Evolutionary conservation across 1,140 invertebrate species (phyloP).

Genomic region (Drosophila trapezifrons): DNA sequence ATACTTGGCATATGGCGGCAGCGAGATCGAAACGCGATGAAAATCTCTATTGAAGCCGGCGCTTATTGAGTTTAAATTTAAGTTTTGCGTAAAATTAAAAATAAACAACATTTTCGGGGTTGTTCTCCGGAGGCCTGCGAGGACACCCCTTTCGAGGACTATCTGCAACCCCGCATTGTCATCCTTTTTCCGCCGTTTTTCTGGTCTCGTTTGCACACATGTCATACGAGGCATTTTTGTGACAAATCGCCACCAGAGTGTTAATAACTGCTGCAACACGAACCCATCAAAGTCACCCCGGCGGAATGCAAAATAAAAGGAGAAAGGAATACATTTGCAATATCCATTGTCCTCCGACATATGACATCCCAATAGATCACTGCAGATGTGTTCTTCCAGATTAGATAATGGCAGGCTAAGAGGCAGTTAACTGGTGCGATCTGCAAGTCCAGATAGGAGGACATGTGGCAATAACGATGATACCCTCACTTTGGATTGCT

Average conservation of each 20-base stretch:
- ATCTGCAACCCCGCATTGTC: conserved; percentile 35
- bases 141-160: conserved; percentile 55
- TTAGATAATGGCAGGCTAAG: conserved; percentile 41
- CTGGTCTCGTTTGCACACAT: conserved; percentile 75
- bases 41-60: conserved; percentile 7
- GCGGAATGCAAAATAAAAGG: conserved; percentile 17
- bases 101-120: conserved; percentile 63
- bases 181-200: conserved; percentile 31
- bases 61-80: conserved; percentile 43
- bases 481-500: conserved; percentile 7
- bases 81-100: conserved; percentile 71
- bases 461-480: conserved; percentile 24
- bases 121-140: conserved; percentile 19
- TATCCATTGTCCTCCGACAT: conserved; percentile 28
- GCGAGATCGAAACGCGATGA: background rate
- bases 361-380: conserved; percentile 67
- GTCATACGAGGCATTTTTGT: conserved; percentile 70
- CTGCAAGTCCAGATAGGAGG: conserved; percentile 13
- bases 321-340: conserved; percentile 34
- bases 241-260: conserved; percentile 77
- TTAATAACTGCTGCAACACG: conserved; percentile 64
- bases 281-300: conserved; percentile 51
- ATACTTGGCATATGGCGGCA: conserved; percentile 29
- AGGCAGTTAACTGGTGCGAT: conserved; percentile 41
- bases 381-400: conserved; percentile 60